Evolutionary conservation across 2,888 invertebrate species (phyloP).

Genomic region (Lathronympha strigana): DNA sequence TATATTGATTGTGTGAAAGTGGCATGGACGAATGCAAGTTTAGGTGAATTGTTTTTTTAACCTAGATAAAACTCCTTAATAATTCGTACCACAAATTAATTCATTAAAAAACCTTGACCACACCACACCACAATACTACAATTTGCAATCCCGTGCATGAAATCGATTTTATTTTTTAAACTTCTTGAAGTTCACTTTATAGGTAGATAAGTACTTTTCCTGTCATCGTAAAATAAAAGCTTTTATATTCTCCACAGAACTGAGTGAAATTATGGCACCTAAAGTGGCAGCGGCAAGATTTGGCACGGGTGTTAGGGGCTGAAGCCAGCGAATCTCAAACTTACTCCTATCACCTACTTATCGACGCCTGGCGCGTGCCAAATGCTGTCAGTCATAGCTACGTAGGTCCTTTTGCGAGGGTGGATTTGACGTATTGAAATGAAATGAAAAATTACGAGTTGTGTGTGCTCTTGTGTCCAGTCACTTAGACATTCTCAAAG

Average conservation of each 20-base stretch:
- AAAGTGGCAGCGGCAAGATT: conserved; percentile 16
- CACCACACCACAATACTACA: too few relatives aligned
- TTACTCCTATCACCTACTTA: conserved; percentile 26
- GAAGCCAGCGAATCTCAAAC: conserved; percentile 31
- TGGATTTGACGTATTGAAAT: not conserved
- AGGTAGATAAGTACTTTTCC: not conserved
- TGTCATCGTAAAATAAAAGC: not conserved
- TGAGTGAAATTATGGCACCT: conserved; percentile 7
- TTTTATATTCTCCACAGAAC: conserved; percentile 9
- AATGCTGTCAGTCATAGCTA: conserved; percentile 36
- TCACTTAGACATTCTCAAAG: too few relatives aligned
- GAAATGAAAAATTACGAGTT: not conserved
- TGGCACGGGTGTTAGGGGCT: conserved; percentile 28
- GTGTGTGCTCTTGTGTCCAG: not conserved
- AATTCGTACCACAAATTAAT: too few relatives aligned
- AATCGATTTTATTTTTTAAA: not conserved
- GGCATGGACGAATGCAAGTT: too few relatives aligned
- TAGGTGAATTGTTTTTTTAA: too few relatives aligned
- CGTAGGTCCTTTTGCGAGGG: not conserved
- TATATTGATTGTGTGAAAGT: too few relatives aligned
- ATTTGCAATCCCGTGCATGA: not conserved
- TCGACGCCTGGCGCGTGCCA: conserved; percentile 32
- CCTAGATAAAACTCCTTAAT: too few relatives aligned
- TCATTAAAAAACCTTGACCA: too few relatives aligned
- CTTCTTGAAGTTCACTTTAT: not conserved